Evolutionary conservation across 2,797 vertebrate genomes (phyloP).

Genomic region (Setipinna tenuifilis): DNA sequence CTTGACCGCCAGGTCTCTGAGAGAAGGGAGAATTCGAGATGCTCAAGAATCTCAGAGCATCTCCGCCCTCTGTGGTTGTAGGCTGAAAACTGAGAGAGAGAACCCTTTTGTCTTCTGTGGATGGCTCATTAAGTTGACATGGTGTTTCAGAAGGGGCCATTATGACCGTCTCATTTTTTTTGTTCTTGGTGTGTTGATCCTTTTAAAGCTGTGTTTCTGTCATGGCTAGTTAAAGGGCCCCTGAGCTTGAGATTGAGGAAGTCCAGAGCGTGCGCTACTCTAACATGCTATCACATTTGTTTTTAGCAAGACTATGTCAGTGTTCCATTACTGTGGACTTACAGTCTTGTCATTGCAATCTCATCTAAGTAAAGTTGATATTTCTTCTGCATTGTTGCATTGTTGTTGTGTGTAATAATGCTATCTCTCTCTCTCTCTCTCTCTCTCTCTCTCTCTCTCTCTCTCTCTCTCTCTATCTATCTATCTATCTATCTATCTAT

Average conservation of each 20-base stretch:
- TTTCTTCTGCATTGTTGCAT: not conserved
- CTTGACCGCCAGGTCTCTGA: no score
- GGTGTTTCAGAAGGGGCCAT: not conserved
- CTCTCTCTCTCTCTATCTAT: constrained; percentile 26
- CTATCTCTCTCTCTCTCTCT: constrained; percentile 53
- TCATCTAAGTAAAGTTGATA: not conserved
- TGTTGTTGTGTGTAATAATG: not conserved
- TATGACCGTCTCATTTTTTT: not conserved
- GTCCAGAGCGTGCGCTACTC: not conserved
- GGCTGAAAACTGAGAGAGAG: not conserved
- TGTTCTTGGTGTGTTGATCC: not conserved
- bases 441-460: constrained; percentile 46
- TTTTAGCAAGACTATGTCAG: not conserved
- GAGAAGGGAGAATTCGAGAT: no score
- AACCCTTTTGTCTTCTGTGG: not conserved
- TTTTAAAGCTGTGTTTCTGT: constrained; percentile 3
- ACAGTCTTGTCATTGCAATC: not conserved
- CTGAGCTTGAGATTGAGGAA: not conserved
- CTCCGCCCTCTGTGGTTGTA: not conserved
- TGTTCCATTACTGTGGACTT: not conserved
- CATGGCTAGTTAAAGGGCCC: not conserved
- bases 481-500: constrained; percentile 7
- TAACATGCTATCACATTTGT: not conserved
- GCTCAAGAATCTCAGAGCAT: no score
- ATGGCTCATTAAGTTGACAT: not conserved